Conservation (phyloP, 2,113 vertebrate species). For the Parotia lawesii region DNA sequence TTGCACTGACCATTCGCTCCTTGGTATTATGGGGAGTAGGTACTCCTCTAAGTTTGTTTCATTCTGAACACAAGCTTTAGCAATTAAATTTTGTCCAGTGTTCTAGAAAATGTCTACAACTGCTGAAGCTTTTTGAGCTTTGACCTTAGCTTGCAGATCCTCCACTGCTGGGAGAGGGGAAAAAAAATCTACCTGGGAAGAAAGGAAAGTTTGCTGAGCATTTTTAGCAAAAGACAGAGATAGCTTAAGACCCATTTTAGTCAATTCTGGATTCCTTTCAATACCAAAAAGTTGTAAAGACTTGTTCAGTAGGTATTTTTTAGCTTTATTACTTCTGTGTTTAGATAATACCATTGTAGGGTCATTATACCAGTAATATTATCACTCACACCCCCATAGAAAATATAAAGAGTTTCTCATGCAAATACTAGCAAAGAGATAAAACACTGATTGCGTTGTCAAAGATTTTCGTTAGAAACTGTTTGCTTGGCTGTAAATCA, state of each 20-base stretch:
- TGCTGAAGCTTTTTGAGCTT: not conserved
- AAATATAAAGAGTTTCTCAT: not conserved
- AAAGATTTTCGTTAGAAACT: not conserved
- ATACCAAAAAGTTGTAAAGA: not conserved
- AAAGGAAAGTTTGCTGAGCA: not conserved
- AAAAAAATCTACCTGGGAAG: not conserved
- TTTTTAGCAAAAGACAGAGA: not conserved
- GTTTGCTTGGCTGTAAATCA: not conserved
- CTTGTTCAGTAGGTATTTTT: not conserved
- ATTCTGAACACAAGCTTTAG: not conserved
- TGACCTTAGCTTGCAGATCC: not conserved
- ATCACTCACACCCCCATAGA: not conserved
- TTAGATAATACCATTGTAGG: not conserved
- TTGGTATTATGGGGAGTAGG: not conserved
- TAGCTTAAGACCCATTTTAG: not conserved
- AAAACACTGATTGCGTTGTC: not conserved
- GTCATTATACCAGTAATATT: not conserved
- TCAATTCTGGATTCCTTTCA: not conserved
- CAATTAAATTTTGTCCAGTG: not conserved
- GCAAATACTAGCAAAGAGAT: not conserved
- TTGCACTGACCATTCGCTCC: not conserved
- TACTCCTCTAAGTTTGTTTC: not conserved
- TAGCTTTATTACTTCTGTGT: not conserved
- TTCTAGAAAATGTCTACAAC: not conserved
- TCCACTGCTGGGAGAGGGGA: not conserved